Evolutionary conservation across 2,797 vertebrate genomes (phyloP).

Genomic region (Phrynocephalus vlangalii): DNA sequence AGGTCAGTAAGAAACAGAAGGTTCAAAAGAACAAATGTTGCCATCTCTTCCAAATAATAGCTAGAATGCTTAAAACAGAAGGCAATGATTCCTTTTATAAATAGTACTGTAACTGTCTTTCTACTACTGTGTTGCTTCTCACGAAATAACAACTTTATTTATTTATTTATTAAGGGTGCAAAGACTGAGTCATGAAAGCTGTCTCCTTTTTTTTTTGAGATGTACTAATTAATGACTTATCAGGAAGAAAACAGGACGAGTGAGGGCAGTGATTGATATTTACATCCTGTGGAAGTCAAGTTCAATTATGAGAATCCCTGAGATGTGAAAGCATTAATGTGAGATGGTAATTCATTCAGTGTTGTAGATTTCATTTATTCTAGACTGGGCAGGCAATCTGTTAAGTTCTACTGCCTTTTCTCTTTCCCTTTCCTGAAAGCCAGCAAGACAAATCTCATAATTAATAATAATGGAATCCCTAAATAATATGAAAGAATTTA

Average conservation of each 20-base stretch:
- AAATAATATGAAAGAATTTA: constrained; percentile 18
- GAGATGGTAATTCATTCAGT: constrained; percentile 65
- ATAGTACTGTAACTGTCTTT: constrained; percentile 53
- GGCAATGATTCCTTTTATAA: constrained; percentile 4
- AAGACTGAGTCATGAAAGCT: constrained; percentile 70
- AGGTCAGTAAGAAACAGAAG: constrained; percentile 51
- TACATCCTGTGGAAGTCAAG: constrained; percentile 65
- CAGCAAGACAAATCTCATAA: constrained; percentile 41
- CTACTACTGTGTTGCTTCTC: constrained; percentile 57
- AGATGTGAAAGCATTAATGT: constrained; percentile 65
- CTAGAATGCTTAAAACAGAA: not conserved
- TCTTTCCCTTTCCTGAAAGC: constrained; percentile 41
- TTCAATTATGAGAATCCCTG: constrained; percentile 67
- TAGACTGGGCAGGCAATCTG: constrained; percentile 61
- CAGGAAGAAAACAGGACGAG: constrained; percentile 64
- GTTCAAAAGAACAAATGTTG: constrained; percentile 48
- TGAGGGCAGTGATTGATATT: constrained; percentile 68
- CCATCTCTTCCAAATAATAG: constrained; percentile 16
- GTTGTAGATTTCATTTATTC: constrained; percentile 64
- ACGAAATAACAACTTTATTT: constrained; percentile 48
- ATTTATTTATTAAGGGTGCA: constrained; percentile 14
- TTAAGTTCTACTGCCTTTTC: constrained; percentile 40
- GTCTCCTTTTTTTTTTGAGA: constrained; percentile 55
- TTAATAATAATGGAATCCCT: constrained; percentile 40
- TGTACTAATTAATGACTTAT: constrained; percentile 72